Percentiles rank a stretch among this genome's conserved stretches.
Evolutionary conservation across 92 coral and sea anemone genomes (phyloP).

Genomic region (Umimayanthus kanabou): DNA sequence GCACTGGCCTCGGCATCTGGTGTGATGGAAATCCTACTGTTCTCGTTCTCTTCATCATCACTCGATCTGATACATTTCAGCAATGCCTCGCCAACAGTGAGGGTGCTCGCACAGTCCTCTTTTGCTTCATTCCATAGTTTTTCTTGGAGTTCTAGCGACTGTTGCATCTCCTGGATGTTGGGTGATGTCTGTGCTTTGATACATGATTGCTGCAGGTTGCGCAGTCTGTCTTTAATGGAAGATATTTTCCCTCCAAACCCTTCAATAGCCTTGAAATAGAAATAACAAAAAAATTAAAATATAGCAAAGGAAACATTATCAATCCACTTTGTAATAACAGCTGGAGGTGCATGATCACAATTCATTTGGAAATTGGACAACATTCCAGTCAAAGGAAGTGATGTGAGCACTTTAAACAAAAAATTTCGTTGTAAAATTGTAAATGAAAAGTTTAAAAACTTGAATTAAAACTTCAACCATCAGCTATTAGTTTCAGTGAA

Average conservation of each 20-base stretch:
- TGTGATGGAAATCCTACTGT: slow-evolving; percentile 32
- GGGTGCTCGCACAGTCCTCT: slow-evolving; percentile 89
- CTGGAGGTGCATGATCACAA: too few species aligned
- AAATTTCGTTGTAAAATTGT: too few species aligned
- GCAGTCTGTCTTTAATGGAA: slow-evolving; percentile 62
- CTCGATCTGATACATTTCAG: slow-evolving; percentile 79
- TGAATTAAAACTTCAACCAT: too few species aligned
- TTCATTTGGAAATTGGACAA: too few species aligned
- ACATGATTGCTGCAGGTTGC: slow-evolving; percentile 58
- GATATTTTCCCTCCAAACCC: slow-evolving; percentile 74
- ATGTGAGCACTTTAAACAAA: too few species aligned
- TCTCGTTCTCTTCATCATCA: slow-evolving; percentile 49
- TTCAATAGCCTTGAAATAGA: slow-evolving; percentile 87
- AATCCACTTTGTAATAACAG: too few species aligned
- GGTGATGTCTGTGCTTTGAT: slow-evolving; percentile 71
- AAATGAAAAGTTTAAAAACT: too few species aligned
- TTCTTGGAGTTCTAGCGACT: slow-evolving; percentile 72
- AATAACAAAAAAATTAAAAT: not conserved
- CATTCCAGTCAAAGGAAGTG: too few species aligned
- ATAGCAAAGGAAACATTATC: too few species aligned
- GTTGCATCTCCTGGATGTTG: slow-evolving; percentile 78
- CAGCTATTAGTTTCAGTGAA: too few species aligned
- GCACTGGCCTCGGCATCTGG: slow-evolving; percentile 84
- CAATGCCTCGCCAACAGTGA: slow-evolving; percentile 73
- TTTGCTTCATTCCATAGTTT: slow-evolving; percentile 96